Percentiles rank a stretch among this genome's conserved stretches.
phyloP scores from a whole-genome alignment of 35 echinoderm and acorn worm genomes.

The Apostichopus californicus region DNA sequence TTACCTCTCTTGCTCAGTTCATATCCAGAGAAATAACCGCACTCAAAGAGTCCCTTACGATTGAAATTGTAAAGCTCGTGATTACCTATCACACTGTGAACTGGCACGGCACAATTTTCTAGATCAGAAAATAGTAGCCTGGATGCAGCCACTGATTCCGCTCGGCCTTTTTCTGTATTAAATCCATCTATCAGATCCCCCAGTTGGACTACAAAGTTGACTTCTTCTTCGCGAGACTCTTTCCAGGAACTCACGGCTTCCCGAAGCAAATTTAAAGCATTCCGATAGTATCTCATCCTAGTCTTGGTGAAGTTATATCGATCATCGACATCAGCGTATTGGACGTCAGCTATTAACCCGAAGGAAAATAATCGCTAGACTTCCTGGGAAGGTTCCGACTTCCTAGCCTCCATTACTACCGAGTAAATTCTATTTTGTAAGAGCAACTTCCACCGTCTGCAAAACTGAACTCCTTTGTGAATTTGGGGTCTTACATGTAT shows the following conservation, averaged over 20 bases:
- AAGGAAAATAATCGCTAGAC: slow-evolving; percentile 72
- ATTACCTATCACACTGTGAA: slow-evolving; percentile 81
- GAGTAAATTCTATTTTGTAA: neutral
- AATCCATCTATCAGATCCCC: slow-evolving; percentile 90
- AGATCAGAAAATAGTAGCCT: slow-evolving; percentile 56
- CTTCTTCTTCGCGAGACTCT: neutral
- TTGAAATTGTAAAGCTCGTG: slow-evolving; percentile 94
- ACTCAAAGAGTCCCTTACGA: slow-evolving; percentile 60
- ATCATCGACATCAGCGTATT: slow-evolving; percentile 82
- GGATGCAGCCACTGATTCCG: slow-evolving; percentile 29
- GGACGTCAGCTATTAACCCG: slow-evolving; percentile 87
- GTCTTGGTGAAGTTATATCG: slow-evolving; percentile 55
- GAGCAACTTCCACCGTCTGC: neutral
- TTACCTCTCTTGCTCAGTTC: neutral
- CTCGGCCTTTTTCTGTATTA: slow-evolving; percentile 60
- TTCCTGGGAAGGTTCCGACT: neutral
- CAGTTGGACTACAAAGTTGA: slow-evolving; percentile 73
- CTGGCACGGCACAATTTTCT: slow-evolving; percentile 43
- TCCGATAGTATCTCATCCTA: slow-evolving; percentile 78
- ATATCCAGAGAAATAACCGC: slow-evolving; percentile 45
- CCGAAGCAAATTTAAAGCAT: slow-evolving; percentile 47
- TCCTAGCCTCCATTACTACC: neutral
- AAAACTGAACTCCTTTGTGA: neutral
- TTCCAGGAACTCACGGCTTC: slow-evolving; percentile 76
- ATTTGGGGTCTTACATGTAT: neutral